These are phyloP conservation scores for Pelodiscus sinensis DNA, from an alignment of 2,113 vertebrate species.

Conservation along the genomic window DNA sequence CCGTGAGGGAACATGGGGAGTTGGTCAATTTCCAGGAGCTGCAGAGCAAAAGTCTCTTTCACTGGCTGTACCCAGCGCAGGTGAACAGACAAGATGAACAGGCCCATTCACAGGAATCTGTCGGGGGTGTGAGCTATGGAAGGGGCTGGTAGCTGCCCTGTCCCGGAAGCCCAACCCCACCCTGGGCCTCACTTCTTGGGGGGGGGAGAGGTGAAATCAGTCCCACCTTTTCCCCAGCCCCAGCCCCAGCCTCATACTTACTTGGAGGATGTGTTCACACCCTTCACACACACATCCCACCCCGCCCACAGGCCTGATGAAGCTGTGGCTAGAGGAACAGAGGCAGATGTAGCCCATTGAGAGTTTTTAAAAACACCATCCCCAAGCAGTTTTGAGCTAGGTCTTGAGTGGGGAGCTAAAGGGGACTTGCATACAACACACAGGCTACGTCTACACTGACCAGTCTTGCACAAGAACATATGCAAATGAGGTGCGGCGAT, in stretches of 20 bases:
- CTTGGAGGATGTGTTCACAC: no score
- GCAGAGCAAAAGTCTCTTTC: not conserved
- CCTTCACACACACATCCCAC: no score
- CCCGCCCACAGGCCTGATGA: not conserved
- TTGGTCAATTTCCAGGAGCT: not conserved
- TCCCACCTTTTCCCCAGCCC: no score
- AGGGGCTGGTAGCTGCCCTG: no score
- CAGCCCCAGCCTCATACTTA: no score
- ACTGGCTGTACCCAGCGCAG: fast-evolving
- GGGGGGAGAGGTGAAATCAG: no score
- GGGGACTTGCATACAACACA: not conserved
- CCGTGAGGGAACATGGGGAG: not conserved
- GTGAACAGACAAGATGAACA: not conserved
- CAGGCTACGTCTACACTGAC: not conserved
- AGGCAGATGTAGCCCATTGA: not conserved
- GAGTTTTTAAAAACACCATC: not conserved
- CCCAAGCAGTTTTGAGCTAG: fast-evolving
- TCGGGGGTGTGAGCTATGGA: no score
- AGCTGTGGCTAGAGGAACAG: not conserved
- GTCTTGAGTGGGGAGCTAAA: not conserved
- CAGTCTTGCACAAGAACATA: no score
- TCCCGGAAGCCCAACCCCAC: no score
- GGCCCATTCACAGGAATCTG: no score
- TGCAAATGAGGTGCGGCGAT: no score
- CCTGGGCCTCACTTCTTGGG: no score